Evolutionary conservation across 1,140 invertebrate genomes (phyloP).

Genomic region (Sinella curviseta): DNA sequence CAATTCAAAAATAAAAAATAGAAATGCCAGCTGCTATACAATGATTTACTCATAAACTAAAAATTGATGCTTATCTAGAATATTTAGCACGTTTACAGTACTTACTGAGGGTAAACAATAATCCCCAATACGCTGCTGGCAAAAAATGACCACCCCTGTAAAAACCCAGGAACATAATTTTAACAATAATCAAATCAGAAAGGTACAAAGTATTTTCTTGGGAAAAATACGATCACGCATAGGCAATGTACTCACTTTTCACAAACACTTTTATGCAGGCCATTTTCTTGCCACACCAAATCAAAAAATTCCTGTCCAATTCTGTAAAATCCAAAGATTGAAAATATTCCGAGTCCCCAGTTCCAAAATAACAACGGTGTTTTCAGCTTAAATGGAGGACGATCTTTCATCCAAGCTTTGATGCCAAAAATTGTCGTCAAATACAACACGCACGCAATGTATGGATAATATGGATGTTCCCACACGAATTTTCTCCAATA

Average conservation of each 20-base stretch:
- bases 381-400: conserved; percentile 25
- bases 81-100: background rate
- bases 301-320: conserved; percentile 11
- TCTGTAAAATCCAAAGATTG: conserved; percentile 29
- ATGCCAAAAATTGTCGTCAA: conserved; percentile 22
- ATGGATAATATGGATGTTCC: conserved; percentile 18
- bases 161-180: background rate
- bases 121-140: conserved; percentile 36
- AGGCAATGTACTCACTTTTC: background rate
- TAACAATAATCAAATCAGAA: no score
- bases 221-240: background rate
- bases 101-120: conserved; percentile 29
- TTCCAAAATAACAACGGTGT: conserved; percentile 30
- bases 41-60: no score
- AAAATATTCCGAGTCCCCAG: conserved; percentile 23
- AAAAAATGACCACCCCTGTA: conserved; percentile 21
- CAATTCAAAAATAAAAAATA: no score
- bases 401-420: conserved; percentile 29
- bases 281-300: conserved; percentile 10
- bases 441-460: conserved; percentile 11
- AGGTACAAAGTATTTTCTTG: no score
- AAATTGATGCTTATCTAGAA: no score
- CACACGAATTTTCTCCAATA: conserved; percentile 15
- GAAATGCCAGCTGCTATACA: no score
- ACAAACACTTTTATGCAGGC: conserved; percentile 33